Percentiles rank a stretch among this genome's conserved stretches.
These are phyloP conservation scores for Pinna nobilis DNA, from an alignment of 1,140 invertebrate genomes.

Conservation along the genomic window DNA sequence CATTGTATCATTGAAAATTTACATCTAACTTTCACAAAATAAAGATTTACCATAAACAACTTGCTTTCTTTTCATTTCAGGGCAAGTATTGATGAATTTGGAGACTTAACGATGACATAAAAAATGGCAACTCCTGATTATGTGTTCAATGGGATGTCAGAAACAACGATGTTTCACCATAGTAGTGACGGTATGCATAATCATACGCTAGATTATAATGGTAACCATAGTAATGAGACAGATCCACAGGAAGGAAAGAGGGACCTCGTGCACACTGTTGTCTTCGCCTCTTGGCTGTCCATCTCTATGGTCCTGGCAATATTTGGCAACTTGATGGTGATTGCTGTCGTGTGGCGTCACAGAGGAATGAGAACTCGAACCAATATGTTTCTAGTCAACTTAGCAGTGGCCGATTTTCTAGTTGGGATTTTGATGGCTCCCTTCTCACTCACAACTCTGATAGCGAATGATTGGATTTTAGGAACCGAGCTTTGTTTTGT, in stretches of 20 bases:
- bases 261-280: slow-evolving; percentile 29
- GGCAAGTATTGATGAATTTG: too few species aligned
- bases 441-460: slow-evolving; percentile 73
- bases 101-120: too few species aligned
- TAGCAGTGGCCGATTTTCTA: slow-evolving; percentile 76
- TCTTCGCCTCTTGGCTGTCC: slow-evolving; percentile 51
- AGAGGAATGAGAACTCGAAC: slow-evolving; percentile 75
- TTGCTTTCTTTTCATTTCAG: too few species aligned
- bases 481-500: slow-evolving; percentile 70
- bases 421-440: slow-evolving; percentile 74
- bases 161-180: too few species aligned
- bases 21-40: too few species aligned
- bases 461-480: slow-evolving; percentile 73
- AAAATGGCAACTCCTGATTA: too few species aligned
- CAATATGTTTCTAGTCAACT: slow-evolving; percentile 75
- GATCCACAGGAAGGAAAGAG: slow-evolving; percentile 74
- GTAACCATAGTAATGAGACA: too few species aligned
- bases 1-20: too few species aligned
- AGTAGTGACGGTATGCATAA: too few species aligned
- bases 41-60: too few species aligned
- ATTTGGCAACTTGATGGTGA: slow-evolving; percentile 70
- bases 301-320: slow-evolving; percentile 66
- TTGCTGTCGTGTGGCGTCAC: slow-evolving; percentile 71
- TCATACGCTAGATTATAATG: too few species aligned
- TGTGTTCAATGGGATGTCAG: too few species aligned